Evolutionary conservation across 2,888 invertebrate genomes (phyloP).

Genomic region (Stramonita haemastoma): DNA sequence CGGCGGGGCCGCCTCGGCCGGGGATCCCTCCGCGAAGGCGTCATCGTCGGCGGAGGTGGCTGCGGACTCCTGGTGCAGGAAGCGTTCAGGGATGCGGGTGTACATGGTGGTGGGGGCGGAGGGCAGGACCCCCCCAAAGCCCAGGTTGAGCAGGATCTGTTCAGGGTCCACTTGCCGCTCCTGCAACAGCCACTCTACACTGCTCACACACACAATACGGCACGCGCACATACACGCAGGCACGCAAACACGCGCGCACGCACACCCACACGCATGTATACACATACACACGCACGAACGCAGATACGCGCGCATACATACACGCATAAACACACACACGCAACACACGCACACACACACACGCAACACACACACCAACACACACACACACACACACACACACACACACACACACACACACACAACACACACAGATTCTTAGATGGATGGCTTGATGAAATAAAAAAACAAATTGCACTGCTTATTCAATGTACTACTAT

Average conservation of each 20-base stretch:
- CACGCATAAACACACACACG: background rate
- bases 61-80: constrained; percentile 85
- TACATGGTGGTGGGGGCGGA: constrained; percentile 58
- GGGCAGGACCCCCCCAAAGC: constrained; percentile 73
- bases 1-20: constrained; percentile 4
- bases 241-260: background rate
- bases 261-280: background rate
- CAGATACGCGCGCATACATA: background rate
- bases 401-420: background rate
- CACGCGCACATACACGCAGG: background rate
- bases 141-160: constrained; percentile 86
- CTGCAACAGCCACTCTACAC: constrained; percentile 82
- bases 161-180: constrained; percentile 92
- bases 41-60: constrained; percentile 77
- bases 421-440: no score
- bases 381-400: background rate
- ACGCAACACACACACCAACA: background rate
- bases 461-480: no score
- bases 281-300: background rate
- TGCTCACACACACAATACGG: constrained; percentile 48
- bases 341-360: background rate
- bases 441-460: no score
- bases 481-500: no score
- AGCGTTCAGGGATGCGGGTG: constrained; percentile 87
- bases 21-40: background rate